A percentile compares a stretch with the other conserved stretches of the same genome.
phyloP scores from a whole-genome alignment of 1,140 invertebrate species.

The Danaus melanippus region DNA sequence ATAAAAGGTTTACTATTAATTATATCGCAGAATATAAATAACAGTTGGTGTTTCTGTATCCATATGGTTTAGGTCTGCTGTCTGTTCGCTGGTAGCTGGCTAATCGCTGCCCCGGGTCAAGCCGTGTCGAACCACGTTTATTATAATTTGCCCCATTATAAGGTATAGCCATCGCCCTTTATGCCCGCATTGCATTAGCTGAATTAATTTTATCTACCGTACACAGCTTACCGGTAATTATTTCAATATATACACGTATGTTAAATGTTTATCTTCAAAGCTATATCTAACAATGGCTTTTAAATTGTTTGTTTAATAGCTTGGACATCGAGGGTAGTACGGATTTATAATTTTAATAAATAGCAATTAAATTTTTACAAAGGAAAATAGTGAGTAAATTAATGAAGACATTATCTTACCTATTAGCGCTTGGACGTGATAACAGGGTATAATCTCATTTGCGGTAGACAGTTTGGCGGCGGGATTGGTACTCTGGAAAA shows the following conservation, averaged over 20 bases:
- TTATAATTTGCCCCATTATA: constrained; percentile 63
- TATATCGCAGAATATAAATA: no score
- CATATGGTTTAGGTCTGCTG: not conserved
- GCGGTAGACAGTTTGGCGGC: constrained; percentile 71
- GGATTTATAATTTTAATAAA: not conserved
- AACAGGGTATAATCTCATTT: constrained; percentile 65
- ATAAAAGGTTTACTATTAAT: no score
- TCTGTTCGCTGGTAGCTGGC: constrained; percentile 39
- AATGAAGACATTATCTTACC: constrained; percentile 35
- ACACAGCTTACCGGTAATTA: constrained; percentile 17
- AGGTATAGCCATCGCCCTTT: constrained; percentile 48
- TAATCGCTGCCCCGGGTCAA: constrained; percentile 63
- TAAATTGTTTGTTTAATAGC: no score
- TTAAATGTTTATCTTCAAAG: not conserved
- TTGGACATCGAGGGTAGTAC: no score
- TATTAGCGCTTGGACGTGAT: constrained; percentile 68
- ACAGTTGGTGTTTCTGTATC: no score
- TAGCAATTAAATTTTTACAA: no score
- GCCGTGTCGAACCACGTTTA: constrained; percentile 61
- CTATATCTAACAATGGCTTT: not conserved
- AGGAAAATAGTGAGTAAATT: no score
- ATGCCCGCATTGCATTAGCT: constrained; percentile 30
- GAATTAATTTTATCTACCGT: constrained; percentile 44
- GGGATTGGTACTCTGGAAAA: constrained; percentile 57
- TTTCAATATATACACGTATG: constrained; percentile 12